Evolutionary conservation across 2,888 invertebrate genomes (phyloP).

Genomic region (Blastobasis lacticolella): DNA sequence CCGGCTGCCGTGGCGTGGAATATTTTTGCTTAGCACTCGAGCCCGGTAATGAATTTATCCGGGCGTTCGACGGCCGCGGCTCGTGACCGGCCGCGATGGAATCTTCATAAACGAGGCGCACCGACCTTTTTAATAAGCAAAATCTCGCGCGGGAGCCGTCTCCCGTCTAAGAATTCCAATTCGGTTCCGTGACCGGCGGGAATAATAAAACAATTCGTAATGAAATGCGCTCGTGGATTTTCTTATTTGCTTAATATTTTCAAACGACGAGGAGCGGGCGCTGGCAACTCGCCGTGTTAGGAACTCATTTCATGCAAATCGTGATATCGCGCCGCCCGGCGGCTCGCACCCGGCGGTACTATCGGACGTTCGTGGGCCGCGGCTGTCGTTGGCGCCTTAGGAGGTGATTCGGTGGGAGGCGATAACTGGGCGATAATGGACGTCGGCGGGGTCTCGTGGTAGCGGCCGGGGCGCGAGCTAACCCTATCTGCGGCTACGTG

Average conservation of each 20-base stretch:
- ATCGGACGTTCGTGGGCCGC: slow-evolving; percentile 26
- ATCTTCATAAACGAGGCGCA: slow-evolving; percentile 28
- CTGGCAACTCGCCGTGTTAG: slow-evolving; percentile 23
- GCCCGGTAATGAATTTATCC: slow-evolving; percentile 46
- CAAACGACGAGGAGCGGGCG: slow-evolving; percentile 16
- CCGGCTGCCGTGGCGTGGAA: slow-evolving; percentile 33
- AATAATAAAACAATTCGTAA: slow-evolving; percentile 35
- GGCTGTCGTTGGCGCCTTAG: slow-evolving; percentile 31
- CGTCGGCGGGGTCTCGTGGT: slow-evolving; percentile 23
- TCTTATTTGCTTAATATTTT: slow-evolving; percentile 31
- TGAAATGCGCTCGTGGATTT: slow-evolving; percentile 28
- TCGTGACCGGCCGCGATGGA: slow-evolving; percentile 25
- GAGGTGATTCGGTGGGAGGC: slow-evolving; percentile 28
- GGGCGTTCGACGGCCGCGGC: slow-evolving; percentile 15
- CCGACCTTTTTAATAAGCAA: slow-evolving; percentile 30
- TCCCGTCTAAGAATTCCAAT: slow-evolving; percentile 25
- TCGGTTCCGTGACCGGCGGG: slow-evolving; percentile 21
- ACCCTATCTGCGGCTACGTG: slow-evolving; percentile 17
- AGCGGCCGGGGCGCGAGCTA: slow-evolving; percentile 16
- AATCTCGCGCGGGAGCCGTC: slow-evolving; percentile 22
- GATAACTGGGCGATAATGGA: slow-evolving; percentile 32
- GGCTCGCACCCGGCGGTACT: slow-evolving; percentile 11
- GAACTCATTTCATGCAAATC: slow-evolving; percentile 53
- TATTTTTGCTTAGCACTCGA: slow-evolving; percentile 36
- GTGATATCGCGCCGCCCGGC: slow-evolving; percentile 26